Conservation (phyloP, 2,888 invertebrate genomes). For the Drosophila suboccidentalis region DNA sequence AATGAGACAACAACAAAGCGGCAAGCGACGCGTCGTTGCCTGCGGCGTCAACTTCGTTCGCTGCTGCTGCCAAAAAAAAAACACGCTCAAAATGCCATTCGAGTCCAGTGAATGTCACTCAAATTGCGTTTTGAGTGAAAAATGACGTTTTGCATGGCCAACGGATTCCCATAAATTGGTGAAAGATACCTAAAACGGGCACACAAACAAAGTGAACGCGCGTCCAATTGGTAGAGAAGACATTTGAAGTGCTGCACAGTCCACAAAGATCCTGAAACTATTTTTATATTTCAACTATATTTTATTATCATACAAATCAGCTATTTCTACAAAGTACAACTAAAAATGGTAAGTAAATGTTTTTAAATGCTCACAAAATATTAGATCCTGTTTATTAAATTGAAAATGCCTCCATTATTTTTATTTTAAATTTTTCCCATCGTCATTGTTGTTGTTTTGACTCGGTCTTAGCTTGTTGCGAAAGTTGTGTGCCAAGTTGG, state of each 20-base stretch:
- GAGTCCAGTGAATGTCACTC: conserved; percentile 59
- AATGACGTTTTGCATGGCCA: conserved; percentile 74
- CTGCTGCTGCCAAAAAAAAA: conserved; percentile 18
- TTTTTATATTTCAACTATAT: conserved; percentile 8
- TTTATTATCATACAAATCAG: not conserved
- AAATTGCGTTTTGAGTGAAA: conserved; percentile 81
- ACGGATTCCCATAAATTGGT: conserved; percentile 80
- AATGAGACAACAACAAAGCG: conserved; percentile 23
- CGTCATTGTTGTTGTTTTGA: conserved; percentile 23
- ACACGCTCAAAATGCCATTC: conserved; percentile 71
- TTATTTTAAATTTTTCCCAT: conserved; percentile 14
- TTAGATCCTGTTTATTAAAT: not conserved
- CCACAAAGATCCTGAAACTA: conserved; percentile 11
- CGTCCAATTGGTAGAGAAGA: conserved; percentile 55
- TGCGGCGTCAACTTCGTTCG: not conserved
- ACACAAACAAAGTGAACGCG: conserved; percentile 68
- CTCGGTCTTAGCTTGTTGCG: conserved; percentile 66
- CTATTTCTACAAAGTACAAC: not conserved
- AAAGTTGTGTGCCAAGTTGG: conserved; percentile 69
- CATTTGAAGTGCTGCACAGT: conserved; percentile 41
- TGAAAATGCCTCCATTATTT: not conserved
- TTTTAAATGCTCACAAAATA: too few relatives aligned
- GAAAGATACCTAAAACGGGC: conserved; percentile 75
- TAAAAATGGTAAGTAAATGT: conserved; percentile 60
- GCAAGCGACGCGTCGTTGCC: conserved; percentile 7